Evolutionary conservation across 2,888 invertebrate genomes (phyloP).

Genomic region (Caenorhabditis sulstoni): DNA sequence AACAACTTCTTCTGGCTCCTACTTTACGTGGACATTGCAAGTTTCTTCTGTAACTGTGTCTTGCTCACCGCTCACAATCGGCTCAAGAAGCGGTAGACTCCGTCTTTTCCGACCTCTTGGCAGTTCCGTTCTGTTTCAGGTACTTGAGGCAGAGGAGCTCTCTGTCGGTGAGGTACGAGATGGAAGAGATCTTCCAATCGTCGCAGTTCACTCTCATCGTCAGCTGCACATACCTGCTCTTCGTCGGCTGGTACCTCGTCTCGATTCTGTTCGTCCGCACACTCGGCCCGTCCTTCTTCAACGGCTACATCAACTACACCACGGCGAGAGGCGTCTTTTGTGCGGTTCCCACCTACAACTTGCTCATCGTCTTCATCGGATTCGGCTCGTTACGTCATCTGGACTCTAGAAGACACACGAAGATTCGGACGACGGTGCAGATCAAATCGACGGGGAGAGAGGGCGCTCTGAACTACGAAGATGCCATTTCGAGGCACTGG

Average conservation of each 20-base stretch:
- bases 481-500: slow-evolving; percentile 37
- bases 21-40: slow-evolving; percentile 28
- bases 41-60: slow-evolving; percentile 17
- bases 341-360: slow-evolving; percentile 37
- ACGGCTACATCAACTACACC: slow-evolving; percentile 37
- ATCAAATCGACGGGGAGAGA: slow-evolving; percentile 27
- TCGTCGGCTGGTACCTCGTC: slow-evolving; percentile 40
- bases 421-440: slow-evolving; percentile 17
- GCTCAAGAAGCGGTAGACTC: slow-evolving; percentile 17
- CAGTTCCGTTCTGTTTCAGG: neutral
- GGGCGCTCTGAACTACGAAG: slow-evolving; percentile 41
- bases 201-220: slow-evolving; percentile 45
- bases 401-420: slow-evolving; percentile 10
- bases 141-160: slow-evolving; percentile 15
- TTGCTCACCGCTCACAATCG: slow-evolving; percentile 13
- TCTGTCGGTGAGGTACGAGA: slow-evolving; percentile 32
- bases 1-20: slow-evolving; percentile 36
- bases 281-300: slow-evolving; percentile 28
- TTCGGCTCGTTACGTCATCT: slow-evolving; percentile 1
- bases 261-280: slow-evolving; percentile 26
- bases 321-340: slow-evolving; percentile 37
- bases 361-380: slow-evolving; percentile 37
- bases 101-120: neutral
- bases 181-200: slow-evolving; percentile 38
- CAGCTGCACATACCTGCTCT: slow-evolving; percentile 39